These are phyloP conservation scores for Mormyrus iriodes DNA, from an alignment of 2,113 vertebrate species.

Conservation along the genomic window DNA sequence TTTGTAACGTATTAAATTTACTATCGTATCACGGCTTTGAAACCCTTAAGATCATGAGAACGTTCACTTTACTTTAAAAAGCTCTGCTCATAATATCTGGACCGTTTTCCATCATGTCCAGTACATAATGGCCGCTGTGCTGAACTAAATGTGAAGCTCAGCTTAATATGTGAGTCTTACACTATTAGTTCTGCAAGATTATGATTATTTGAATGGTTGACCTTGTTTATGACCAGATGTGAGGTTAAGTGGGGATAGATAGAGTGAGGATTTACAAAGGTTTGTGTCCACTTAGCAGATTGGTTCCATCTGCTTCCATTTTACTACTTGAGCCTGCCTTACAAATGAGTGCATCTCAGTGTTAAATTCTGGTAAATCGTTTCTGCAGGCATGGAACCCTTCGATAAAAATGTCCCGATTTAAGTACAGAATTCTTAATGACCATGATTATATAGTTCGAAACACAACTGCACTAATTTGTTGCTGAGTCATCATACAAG, in stretches of 20 bases:
- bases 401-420: constrained; percentile 25
- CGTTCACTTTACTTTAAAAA: not conserved
- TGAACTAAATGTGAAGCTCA: not conserved
- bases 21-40: not conserved
- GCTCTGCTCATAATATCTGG: not conserved
- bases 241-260: not conserved
- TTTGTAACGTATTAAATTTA: not conserved
- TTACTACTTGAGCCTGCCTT: constrained; percentile 38
- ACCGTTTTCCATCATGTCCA: not conserved
- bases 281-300: not conserved
- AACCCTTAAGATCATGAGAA: not conserved
- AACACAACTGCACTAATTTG: not conserved
- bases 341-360: constrained; percentile 23
- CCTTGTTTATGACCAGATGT: not conserved
- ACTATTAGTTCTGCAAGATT: not conserved
- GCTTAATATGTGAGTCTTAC: not conserved
- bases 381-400: constrained; percentile 23
- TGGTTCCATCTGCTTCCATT: constrained; percentile 13
- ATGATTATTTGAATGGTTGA: constrained; percentile 10
- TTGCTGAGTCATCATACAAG: not conserved
- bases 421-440: constrained; percentile 34
- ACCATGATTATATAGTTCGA: constrained; percentile 34
- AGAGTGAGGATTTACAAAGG: constrained; percentile 4
- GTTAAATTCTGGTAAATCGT: constrained; percentile 29
- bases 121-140: not conserved